phyloP scores from a whole-genome alignment of 1,140 invertebrate species.

The Bombus pascuorum region DNA sequence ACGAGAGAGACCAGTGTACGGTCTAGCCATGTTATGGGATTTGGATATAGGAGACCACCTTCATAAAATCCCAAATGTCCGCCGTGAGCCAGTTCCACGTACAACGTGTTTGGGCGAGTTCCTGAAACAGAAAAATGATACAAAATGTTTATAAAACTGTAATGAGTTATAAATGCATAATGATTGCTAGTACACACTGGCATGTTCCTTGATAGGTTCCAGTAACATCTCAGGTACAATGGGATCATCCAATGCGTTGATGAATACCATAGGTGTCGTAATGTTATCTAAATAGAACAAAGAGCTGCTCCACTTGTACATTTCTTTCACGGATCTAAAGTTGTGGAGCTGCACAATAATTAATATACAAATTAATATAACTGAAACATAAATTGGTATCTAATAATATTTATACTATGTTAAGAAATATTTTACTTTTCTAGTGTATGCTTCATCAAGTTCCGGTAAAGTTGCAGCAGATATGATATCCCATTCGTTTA shows the following conservation, averaged over 20 bases:
- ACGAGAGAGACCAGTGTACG: slow-evolving; percentile 89
- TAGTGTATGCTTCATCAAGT: slow-evolving; percentile 94
- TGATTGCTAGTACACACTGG: slow-evolving; percentile 84
- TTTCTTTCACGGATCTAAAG: slow-evolving; percentile 89
- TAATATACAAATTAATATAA: slow-evolving; percentile 21
- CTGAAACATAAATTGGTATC: not conserved
- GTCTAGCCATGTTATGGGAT: slow-evolving; percentile 95
- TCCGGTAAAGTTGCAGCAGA: slow-evolving; percentile 92
- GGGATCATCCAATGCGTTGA: slow-evolving; percentile 95
- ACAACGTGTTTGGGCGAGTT: slow-evolving; percentile 87
- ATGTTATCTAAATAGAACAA: slow-evolving; percentile 90
- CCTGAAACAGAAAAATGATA: slow-evolving; percentile 82
- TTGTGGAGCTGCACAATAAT: slow-evolving; percentile 83
- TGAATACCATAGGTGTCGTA: slow-evolving; percentile 92
- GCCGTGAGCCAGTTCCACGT: slow-evolving; percentile 92
- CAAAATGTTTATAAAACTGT: not conserved
- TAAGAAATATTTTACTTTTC: slow-evolving; percentile 80
- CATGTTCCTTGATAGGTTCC: slow-evolving; percentile 88
- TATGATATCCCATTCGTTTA: slow-evolving; percentile 91
- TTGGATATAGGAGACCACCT: slow-evolving; percentile 91
- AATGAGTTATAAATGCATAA: not conserved
- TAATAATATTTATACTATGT: not conserved
- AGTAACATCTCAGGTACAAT: slow-evolving; percentile 90
- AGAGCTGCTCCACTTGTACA: slow-evolving; percentile 93
- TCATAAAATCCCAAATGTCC: slow-evolving; percentile 97